These are phyloP conservation scores for Heliconius melpomene DNA, from an alignment of 1,140 invertebrate genomes.

Conservation along the genomic window DNA sequence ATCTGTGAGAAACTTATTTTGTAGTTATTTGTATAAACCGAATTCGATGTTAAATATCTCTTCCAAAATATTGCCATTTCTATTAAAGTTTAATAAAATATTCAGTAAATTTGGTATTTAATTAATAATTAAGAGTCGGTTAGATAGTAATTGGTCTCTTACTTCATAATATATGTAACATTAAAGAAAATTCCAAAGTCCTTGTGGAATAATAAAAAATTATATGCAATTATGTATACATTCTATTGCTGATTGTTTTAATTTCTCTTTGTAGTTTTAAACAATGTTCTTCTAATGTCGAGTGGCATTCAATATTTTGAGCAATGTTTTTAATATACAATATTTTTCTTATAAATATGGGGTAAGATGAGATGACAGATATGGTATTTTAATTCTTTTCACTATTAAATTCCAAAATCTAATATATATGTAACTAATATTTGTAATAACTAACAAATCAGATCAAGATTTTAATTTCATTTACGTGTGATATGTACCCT, in stretches of 20 bases:
- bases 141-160: slow-evolving; percentile 33
- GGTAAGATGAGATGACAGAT: not conserved
- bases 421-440: not conserved
- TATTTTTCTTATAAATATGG: not conserved
- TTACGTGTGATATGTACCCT: not conserved
- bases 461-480: not conserved
- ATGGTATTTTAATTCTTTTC: slow-evolving; percentile 6
- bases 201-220: slow-evolving; percentile 17
- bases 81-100: slow-evolving; percentile 51
- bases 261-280: slow-evolving; percentile 12
- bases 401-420: not conserved
- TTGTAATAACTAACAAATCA: not conserved
- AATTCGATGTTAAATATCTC: slow-evolving; percentile 69
- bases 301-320: slow-evolving; percentile 6
- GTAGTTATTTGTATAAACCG: slow-evolving; percentile 64
- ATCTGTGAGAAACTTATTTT: slow-evolving; percentile 46
- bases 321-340: not conserved
- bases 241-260: slow-evolving; percentile 5
- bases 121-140: slow-evolving; percentile 35
- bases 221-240: slow-evolving; percentile 8
- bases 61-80: slow-evolving; percentile 74
- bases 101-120: slow-evolving; percentile 56
- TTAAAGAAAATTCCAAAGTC: slow-evolving; percentile 20
- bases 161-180: slow-evolving; percentile 17
- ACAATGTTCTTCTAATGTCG: not conserved